Conservation (phyloP, 2,797 vertebrate genomes). For the Eospalax fontanierii region DNA sequence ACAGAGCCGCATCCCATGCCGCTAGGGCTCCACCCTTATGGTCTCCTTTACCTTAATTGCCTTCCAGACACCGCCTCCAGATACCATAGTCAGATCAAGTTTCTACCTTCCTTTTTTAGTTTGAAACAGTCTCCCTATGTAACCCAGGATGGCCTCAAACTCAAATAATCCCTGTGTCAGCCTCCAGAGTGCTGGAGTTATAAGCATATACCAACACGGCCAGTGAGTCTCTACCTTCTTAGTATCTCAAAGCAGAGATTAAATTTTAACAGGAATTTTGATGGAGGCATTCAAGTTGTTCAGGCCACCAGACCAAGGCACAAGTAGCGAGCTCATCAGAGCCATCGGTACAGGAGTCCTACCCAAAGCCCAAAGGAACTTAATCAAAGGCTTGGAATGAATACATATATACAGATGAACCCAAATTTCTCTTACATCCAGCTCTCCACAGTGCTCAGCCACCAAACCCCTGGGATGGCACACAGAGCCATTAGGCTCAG, state of each 20-base stretch:
- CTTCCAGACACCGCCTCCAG: not conserved
- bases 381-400: slow-evolving; percentile 80
- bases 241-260: not conserved
- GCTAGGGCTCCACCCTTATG: not conserved
- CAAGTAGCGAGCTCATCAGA: slow-evolving; percentile 27
- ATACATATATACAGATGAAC: slow-evolving; percentile 22
- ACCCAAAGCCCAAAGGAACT: slow-evolving; percentile 72
- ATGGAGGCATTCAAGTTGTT: not conserved
- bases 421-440: slow-evolving; percentile 82
- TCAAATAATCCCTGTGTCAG: not conserved
- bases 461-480: slow-evolving; percentile 44
- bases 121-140: not conserved
- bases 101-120: not conserved
- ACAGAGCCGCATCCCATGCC: not conserved
- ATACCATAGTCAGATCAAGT: not conserved
- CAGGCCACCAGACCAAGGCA: no score
- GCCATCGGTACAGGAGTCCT: not conserved
- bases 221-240: not conserved
- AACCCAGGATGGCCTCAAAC: not conserved
- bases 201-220: not conserved
- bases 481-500: slow-evolving; percentile 37
- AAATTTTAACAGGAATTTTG: not conserved
- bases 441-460: slow-evolving; percentile 78
- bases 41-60: not conserved
- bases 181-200: not conserved